Evolutionary conservation across 2,797 vertebrate genomes (phyloP).

Genomic region (Anguilla megastoma): DNA sequence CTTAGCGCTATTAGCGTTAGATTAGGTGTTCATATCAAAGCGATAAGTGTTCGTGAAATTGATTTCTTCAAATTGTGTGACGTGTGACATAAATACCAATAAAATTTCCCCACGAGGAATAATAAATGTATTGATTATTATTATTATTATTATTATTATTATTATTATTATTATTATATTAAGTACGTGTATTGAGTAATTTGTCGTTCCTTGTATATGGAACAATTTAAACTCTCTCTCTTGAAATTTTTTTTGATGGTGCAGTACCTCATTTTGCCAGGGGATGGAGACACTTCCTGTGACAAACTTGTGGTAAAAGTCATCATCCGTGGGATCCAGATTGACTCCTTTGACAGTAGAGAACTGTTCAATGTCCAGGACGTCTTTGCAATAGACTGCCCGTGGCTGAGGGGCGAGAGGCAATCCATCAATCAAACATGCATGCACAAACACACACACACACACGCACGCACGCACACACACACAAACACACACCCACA

Average conservation of each 20-base stretch:
- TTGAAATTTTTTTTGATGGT: background rate
- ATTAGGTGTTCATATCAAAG: no score
- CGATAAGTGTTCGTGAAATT: no score
- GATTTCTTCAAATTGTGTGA: no score
- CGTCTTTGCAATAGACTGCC: constrained; percentile 86
- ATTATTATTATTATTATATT: background rate
- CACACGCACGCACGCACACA: no score
- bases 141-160: background rate
- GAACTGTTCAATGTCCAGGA: constrained; percentile 87
- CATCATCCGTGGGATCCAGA: constrained; percentile 81
- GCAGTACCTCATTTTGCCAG: constrained; percentile 91
- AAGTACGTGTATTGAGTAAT: no score
- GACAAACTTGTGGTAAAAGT: constrained; percentile 87
- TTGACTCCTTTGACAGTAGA: constrained; percentile 87
- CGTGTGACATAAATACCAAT: background rate
- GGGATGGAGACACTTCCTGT: constrained; percentile 91
- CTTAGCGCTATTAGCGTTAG: no score
- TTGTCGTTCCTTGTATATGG: background rate
- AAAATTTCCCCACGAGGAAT: background rate
- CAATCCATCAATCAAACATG: background rate
- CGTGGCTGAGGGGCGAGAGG: constrained; percentile 71
- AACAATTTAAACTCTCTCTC: background rate
- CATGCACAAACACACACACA: background rate
- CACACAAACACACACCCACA: no score
- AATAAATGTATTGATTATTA: no score